A percentile compares a stretch with the other conserved stretches of the same genome.
phyloP scores from a whole-genome alignment of 2,797 vertebrate genomes.

The Periophthalmus magnuspinnatus region DNA sequence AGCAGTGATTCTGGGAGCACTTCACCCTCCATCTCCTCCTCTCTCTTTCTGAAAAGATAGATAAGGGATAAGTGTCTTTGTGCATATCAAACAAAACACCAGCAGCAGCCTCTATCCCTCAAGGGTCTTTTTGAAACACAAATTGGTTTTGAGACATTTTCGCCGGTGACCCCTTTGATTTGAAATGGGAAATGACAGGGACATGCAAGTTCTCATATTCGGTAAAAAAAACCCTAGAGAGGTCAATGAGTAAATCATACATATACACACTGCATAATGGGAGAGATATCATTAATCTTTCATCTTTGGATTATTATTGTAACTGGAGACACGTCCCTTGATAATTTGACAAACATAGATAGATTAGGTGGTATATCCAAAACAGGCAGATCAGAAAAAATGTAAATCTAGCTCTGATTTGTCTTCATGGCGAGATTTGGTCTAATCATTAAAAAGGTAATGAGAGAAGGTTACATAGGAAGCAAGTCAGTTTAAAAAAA shows the following conservation, averaged over 20 bases:
- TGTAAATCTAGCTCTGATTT: slow-evolving; percentile 6
- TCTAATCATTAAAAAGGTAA: slow-evolving; percentile 10
- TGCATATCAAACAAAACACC: slow-evolving; percentile 76
- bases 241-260: slow-evolving; percentile 73
- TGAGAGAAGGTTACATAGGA: slow-evolving; percentile 8
- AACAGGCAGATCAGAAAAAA: slow-evolving; percentile 27
- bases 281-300: slow-evolving; percentile 69
- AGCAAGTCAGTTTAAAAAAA: neutral
- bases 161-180: slow-evolving; percentile 76
- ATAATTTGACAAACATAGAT: slow-evolving; percentile 51
- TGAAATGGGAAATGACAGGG: slow-evolving; percentile 73
- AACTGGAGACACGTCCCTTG: slow-evolving; percentile 54
- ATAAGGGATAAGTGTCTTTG: slow-evolving; percentile 80
- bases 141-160: slow-evolving; percentile 80
- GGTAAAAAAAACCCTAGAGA: slow-evolving; percentile 60
- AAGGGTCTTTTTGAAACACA: slow-evolving; percentile 78
- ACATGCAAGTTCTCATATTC: slow-evolving; percentile 65
- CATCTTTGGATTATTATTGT: slow-evolving; percentile 62
- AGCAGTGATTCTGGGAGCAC: slow-evolving; percentile 73
- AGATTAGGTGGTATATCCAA: slow-evolving; percentile 37
- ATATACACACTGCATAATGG: slow-evolving; percentile 58
- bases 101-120: slow-evolving; percentile 70
- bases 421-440: slow-evolving; percentile 10
- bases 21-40: slow-evolving; percentile 65
- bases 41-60: slow-evolving; percentile 69